phyloP scores from a whole-genome alignment of 1,140 invertebrate genomes.

The Kradibia gibbosae region DNA sequence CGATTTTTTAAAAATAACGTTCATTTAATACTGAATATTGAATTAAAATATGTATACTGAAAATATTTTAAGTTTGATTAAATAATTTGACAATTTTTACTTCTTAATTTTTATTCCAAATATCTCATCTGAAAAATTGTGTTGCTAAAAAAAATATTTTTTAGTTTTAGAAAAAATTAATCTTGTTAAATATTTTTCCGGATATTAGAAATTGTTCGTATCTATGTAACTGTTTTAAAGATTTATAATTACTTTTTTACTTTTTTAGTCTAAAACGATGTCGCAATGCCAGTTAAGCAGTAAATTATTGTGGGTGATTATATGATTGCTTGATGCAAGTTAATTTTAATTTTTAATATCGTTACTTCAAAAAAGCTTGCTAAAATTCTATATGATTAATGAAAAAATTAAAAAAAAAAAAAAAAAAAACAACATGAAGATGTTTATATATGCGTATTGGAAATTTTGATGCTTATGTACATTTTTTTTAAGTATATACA shows the following conservation, averaged over 20 bases:
- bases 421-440: neutral
- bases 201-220: neutral
- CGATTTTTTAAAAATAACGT: neutral
- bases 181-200: neutral
- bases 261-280: constrained; percentile 24
- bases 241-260: neutral
- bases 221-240: neutral
- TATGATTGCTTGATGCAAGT: neutral
- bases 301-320: constrained; percentile 6
- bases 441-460: neutral
- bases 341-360: constrained; percentile 23
- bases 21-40: neutral
- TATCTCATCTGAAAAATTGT: no score
- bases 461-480: neutral
- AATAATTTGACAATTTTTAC: neutral
- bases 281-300: constrained; percentile 2
- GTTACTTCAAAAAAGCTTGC: constrained; percentile 33
- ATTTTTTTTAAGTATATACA: neutral
- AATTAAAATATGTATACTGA: neutral
- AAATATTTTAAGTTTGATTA: neutral
- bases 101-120: neutral
- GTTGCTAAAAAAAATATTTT: no score
- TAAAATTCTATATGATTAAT: constrained; percentile 22
- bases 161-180: no score
- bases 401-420: neutral